Evolutionary conservation across 2,888 invertebrate genomes (phyloP), one percentile per base, ranked within the genome.

Genomic region (Zaprionus lineosus): DNA sequence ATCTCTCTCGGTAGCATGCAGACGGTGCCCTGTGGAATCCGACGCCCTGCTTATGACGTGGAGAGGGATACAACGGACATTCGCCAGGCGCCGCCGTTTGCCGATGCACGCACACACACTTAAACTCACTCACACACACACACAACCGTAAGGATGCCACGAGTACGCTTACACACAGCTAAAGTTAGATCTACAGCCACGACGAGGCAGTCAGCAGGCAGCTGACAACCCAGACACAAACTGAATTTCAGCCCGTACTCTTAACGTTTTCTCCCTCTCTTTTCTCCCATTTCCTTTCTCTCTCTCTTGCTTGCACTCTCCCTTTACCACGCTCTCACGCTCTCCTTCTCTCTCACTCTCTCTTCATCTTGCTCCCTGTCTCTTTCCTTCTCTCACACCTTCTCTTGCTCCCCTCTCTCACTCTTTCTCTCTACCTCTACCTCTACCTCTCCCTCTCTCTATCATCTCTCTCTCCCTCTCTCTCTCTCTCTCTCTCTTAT

Each of bases 21-120:
- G 68, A 68, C 69, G 46, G 63, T 67, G 63, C 65, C 60, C 66
- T 65, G 66, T 60, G 66, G 66, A 67, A 60, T 67, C 47, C 55
- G 60, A 60, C 51, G 65, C 51, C 55, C 60, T 60, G n/a, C n/a
- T n/a, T n/a, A n/a, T 39, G 41, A 26, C 60, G 55, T 51, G 60
- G 26, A 37, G 55, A 43, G 37, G 53, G 36, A 9, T 8, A 21
- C 46, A 39, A 46, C 50, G 58, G 63, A 53, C 63, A 29, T 58
- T 39, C 29, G 53, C 50, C 58, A 63, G 66, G 66, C 66, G 66
- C 60, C 60, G 64, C 57, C 50, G 50, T 61, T 61, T 46, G 56
- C 37, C 51, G 60, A 46, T 31, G 26, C 39, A 37, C 9, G 21
- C 28, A 29, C 36, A 29, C 16, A 26, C 14, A 34, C 36, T 2